Percentiles rank a stretch among this genome's conserved stretches.
Conservation (phyloP, 2,113 vertebrate species). For the Zosterops japonicus region DNA sequence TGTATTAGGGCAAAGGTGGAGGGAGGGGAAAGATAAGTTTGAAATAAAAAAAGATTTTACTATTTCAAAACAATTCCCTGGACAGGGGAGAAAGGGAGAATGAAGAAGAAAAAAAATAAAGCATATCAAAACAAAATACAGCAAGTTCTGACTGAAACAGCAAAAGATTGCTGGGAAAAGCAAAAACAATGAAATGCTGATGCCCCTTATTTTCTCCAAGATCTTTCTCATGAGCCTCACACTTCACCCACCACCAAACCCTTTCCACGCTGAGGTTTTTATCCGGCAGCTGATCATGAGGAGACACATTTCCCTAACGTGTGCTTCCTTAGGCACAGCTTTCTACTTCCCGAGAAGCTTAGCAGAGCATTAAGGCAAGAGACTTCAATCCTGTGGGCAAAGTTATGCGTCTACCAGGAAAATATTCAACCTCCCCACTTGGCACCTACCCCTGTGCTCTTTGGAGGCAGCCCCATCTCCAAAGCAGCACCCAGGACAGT, state of each 20-base stretch:
- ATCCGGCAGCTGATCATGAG: not conserved
- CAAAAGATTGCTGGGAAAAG: not conserved
- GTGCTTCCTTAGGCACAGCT: not conserved
- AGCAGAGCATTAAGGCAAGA: constrained; percentile 47
- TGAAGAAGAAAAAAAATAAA: not conserved
- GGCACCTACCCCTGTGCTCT: constrained; percentile 37
- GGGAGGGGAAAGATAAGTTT: not conserved
- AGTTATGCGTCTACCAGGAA: constrained; percentile 47
- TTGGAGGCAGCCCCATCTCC: constrained; percentile 48
- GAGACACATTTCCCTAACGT: constrained; percentile 18
- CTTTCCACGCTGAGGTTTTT: not conserved
- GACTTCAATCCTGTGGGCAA: constrained; percentile 36
- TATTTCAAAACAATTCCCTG: too few relatives aligned
- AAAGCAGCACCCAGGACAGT: constrained; percentile 30
- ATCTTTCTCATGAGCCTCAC: not conserved
- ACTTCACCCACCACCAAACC: not conserved
- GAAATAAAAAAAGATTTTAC: too few relatives aligned
- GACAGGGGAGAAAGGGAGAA: not conserved
- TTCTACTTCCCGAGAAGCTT: not conserved
- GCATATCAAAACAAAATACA: not conserved
- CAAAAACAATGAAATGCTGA: not conserved
- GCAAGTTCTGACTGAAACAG: not conserved
- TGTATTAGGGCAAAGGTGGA: not conserved
- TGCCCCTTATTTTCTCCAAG: not conserved
- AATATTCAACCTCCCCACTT: constrained; percentile 60